Percentiles rank a stretch among this genome's conserved stretches.
Evolutionary conservation across 2,888 invertebrate species (phyloP).

Genomic region (Salpingus planirostris): DNA sequence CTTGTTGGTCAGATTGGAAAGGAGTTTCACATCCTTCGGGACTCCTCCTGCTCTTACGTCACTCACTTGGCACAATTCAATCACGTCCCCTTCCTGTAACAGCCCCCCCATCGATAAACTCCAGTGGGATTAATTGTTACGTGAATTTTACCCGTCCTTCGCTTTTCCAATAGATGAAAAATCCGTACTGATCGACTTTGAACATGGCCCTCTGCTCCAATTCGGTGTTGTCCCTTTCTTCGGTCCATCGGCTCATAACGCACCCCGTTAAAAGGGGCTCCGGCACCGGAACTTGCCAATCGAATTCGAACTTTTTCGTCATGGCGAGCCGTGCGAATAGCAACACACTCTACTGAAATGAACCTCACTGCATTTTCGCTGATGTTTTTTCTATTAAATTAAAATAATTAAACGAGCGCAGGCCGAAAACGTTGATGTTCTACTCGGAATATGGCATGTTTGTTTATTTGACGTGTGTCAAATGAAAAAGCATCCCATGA

Average conservation of each 20-base stretch:
- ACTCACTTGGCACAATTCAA: constrained; percentile 97
- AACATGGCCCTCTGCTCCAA: constrained; percentile 81
- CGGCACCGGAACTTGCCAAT: constrained; percentile 95
- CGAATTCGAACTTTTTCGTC: constrained; percentile 99
- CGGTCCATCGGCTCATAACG: constrained; percentile 95
- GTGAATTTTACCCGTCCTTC: constrained; percentile 87
- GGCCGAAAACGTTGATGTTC: too few species aligned
- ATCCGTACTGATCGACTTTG: constrained; percentile 94
- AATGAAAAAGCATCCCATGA: too few species aligned
- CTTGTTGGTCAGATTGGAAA: constrained; percentile 65
- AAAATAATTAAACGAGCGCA: too few species aligned
- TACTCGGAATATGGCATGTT: too few species aligned
- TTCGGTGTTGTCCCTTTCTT: constrained; percentile 90
- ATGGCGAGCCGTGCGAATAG: constrained; percentile 41
- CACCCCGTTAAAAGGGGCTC: constrained; percentile 77
- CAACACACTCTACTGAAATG: not conserved
- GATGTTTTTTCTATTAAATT: too few species aligned
- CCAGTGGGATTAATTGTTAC: too few species aligned
- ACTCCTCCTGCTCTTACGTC: constrained; percentile 89
- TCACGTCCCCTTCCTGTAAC: constrained; percentile 92
- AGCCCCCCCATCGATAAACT: constrained; percentile 1
- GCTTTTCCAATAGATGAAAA: constrained; percentile 98
- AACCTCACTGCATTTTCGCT: too few species aligned
- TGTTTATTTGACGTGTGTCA: too few species aligned
- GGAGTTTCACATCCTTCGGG: constrained; percentile 82